These are phyloP conservation scores for Merodon equestris DNA, from an alignment of 2,888 invertebrate species.

Conservation along the genomic window DNA sequence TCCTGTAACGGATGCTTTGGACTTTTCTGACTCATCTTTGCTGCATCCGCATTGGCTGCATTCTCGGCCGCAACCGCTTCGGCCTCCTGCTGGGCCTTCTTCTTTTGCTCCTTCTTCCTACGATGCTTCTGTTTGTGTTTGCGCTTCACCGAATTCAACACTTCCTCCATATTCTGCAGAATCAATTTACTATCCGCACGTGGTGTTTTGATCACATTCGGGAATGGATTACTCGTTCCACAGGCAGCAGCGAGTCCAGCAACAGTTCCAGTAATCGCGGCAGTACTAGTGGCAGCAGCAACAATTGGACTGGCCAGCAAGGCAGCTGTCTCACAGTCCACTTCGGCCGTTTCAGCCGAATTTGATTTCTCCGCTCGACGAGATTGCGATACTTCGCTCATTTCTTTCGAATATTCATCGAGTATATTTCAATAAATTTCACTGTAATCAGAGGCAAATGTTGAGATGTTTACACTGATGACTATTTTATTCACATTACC, in stretches of 20 bases:
- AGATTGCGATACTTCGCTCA: slow-evolving; percentile 53
- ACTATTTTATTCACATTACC: slow-evolving; percentile 37
- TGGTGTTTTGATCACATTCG: slow-evolving; percentile 73
- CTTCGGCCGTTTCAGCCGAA: slow-evolving; percentile 22
- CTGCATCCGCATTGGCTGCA: slow-evolving; percentile 55
- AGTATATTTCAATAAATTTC: slow-evolving; percentile 39
- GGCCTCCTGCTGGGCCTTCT: slow-evolving; percentile 73
- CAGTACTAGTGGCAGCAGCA: too few relatives aligned
- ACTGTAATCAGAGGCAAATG: slow-evolving; percentile 52
- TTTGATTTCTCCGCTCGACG: slow-evolving; percentile 51
- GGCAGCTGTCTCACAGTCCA: slow-evolving; percentile 9
- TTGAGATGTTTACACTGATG: slow-evolving; percentile 29
- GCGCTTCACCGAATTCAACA: slow-evolving; percentile 76
- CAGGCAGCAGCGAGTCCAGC: slow-evolving; percentile 19
- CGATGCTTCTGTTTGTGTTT: slow-evolving; percentile 77
- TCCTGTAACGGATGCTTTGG: slow-evolving; percentile 71
- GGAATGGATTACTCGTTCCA: slow-evolving; percentile 19
- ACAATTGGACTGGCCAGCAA: too few relatives aligned
- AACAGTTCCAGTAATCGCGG: too few relatives aligned
- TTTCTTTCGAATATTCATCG: slow-evolving; percentile 61
- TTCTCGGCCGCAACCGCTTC: slow-evolving; percentile 68
- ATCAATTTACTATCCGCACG: slow-evolving; percentile 76
- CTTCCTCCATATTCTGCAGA: slow-evolving; percentile 78
- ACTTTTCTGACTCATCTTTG: slow-evolving; percentile 59
- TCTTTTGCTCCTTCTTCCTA: slow-evolving; percentile 75